These are phyloP conservation scores for Coccyzus lansbergi DNA, from an alignment of 2,797 vertebrate genomes.

Conservation along the genomic window DNA sequence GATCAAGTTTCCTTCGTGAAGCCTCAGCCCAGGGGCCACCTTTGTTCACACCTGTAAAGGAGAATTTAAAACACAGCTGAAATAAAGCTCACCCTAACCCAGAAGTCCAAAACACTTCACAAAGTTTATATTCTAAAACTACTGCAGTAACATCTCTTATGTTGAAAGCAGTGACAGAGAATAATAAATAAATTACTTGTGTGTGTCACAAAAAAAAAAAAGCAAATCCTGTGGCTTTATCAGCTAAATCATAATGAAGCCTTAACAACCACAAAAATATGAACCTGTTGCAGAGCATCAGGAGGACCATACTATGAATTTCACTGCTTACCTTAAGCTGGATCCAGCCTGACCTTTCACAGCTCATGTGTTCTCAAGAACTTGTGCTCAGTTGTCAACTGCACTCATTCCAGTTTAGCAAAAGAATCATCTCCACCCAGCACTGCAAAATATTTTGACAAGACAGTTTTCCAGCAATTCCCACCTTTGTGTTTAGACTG, in stretches of 20 bases:
- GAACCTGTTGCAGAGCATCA: background rate
- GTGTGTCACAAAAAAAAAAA: background rate
- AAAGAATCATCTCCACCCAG: background rate
- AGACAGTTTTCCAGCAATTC: background rate
- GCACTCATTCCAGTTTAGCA: background rate
- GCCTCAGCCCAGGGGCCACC: background rate
- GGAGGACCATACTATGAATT: fast-evolving
- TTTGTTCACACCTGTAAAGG: background rate
- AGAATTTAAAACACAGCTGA: background rate
- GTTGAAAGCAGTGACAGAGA: background rate
- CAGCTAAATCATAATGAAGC: background rate
- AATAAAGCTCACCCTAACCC: background rate
- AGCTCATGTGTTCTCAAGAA: fast-evolving
- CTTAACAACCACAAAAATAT: fast-evolving
- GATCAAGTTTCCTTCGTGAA: background rate
- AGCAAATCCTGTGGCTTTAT: fast-evolving
- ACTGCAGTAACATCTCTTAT: background rate
- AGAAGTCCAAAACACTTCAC: fast-evolving
- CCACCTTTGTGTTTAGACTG: fast-evolving
- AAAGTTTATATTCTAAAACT: background rate
- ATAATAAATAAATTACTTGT: background rate
- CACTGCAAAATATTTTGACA: background rate
- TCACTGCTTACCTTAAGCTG: background rate
- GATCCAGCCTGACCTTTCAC: background rate
- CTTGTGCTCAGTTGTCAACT: background rate